These are phyloP conservation scores for Eilema griseolum DNA, from an alignment of 2,888 invertebrate species.

Conservation along the genomic window DNA sequence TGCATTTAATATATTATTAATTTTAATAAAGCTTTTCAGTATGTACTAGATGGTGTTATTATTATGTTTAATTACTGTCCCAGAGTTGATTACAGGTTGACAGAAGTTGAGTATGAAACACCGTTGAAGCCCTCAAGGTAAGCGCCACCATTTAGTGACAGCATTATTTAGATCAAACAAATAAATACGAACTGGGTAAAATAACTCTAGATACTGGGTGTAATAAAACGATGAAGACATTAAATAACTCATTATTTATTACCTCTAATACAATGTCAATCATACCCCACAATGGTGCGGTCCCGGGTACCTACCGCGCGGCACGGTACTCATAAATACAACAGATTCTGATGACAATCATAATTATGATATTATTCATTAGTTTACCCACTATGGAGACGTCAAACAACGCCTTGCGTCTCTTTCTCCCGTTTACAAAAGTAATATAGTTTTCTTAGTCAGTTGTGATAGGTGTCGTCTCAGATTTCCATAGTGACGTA, in stretches of 20 bases:
- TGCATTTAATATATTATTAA: background rate
- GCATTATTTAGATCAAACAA: background rate
- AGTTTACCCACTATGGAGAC: slow-evolving; percentile 35
- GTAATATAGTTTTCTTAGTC: background rate
- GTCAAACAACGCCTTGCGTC: slow-evolving; percentile 27
- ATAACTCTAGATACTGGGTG: too few relatives aligned
- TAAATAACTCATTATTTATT: slow-evolving; percentile 65
- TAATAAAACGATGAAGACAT: slow-evolving; percentile 32
- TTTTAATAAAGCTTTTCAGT: slow-evolving; percentile 1
- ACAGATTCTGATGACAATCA: slow-evolving; percentile 47
- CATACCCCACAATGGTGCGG: slow-evolving; percentile 30
- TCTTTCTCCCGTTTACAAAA: background rate
- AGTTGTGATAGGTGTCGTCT: slow-evolving; percentile 14
- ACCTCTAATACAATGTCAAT: slow-evolving; percentile 66
- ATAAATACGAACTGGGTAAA: background rate
- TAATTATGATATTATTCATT: slow-evolving; percentile 31
- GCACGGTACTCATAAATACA: slow-evolving; percentile 60
- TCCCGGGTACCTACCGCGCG: slow-evolving; percentile 54
- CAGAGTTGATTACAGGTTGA: too few relatives aligned
- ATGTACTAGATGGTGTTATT: too few relatives aligned
- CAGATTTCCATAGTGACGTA: slow-evolving; percentile 38
- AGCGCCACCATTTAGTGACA: background rate
- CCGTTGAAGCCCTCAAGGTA: background rate
- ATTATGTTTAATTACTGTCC: background rate
- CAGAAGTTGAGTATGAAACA: background rate